Conservation (phyloP, 2,888 invertebrate species). For the Molanna angustata region DNA sequence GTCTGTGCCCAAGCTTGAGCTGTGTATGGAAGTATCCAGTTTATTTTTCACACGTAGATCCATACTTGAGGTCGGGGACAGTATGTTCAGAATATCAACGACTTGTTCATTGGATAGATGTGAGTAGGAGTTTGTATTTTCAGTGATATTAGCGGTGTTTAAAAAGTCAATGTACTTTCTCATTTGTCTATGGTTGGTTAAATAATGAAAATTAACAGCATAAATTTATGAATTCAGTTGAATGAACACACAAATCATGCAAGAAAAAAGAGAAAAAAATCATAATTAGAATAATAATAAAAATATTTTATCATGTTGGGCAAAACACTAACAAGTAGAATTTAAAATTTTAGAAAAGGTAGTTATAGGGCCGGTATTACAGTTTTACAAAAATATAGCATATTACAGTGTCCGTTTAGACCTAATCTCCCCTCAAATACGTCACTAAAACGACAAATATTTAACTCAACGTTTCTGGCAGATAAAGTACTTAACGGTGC, state of each 20-base stretch:
- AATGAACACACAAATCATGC: conserved; percentile 16
- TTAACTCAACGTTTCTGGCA: too few relatives aligned
- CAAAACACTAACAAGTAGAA: too few relatives aligned
- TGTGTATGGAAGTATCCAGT: conserved; percentile 4
- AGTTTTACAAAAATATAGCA: too few relatives aligned
- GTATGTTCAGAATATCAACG: conserved; percentile 22
- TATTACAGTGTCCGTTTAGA: too few relatives aligned
- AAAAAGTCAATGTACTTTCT: conserved; percentile 62
- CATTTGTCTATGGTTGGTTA: conserved; percentile 44
- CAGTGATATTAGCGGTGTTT: conserved; percentile 45
- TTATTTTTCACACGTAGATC: neutral
- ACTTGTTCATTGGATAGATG: conserved; percentile 22
- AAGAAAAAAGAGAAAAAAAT: conserved; percentile 14
- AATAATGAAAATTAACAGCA: neutral
- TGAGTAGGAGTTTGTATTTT: conserved; percentile 17
- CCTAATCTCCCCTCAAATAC: too few relatives aligned
- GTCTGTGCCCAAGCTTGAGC: conserved; percentile 12
- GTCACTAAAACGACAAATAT: too few relatives aligned
- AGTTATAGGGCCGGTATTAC: too few relatives aligned
- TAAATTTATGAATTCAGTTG: neutral
- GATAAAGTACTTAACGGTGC: too few relatives aligned
- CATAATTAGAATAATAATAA: neutral
- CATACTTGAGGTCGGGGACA: conserved; percentile 15
- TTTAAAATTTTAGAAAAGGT: too few relatives aligned
- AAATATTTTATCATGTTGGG: too few relatives aligned